These are phyloP conservation scores for Sisyra nigra DNA, from an alignment of 2,888 invertebrate species.

Conservation along the genomic window DNA sequence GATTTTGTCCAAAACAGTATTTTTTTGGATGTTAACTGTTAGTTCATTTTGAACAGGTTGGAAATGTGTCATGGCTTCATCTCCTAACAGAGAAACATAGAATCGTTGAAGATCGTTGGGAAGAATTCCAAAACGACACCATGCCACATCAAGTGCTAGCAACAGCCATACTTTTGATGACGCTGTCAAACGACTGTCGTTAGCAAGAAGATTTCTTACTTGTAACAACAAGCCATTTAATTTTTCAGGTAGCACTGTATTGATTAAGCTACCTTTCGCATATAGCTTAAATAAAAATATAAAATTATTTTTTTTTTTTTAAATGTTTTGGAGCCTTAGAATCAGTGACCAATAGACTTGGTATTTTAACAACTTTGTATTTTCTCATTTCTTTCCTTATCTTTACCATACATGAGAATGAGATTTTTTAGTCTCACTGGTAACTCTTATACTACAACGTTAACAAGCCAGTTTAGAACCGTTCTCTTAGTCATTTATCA, in stretches of 20 bases:
- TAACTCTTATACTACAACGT: too few relatives aligned
- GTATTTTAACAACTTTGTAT: neutral
- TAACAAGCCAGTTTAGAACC: too few relatives aligned
- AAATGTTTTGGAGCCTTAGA: neutral
- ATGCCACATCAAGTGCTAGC: conserved; percentile 25
- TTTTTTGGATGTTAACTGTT: conserved; percentile 20
- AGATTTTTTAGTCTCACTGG: too few relatives aligned
- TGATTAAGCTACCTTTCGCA: conserved; percentile 22
- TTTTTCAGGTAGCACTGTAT: conserved; percentile 17
- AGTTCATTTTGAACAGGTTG: conserved; percentile 15
- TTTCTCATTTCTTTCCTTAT: neutral
- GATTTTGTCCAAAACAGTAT: conserved; percentile 20
- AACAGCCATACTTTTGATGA: conserved; percentile 25
- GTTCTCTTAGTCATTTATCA: too few relatives aligned
- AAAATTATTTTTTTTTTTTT: conserved; percentile 6
- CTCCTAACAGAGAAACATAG: conserved; percentile 24
- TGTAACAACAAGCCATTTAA: conserved; percentile 22
- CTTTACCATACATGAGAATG: too few relatives aligned
- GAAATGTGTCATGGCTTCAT: conserved; percentile 20
- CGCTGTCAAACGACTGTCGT: conserved; percentile 20
- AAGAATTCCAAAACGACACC: conserved; percentile 22
- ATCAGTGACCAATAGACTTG: neutral
- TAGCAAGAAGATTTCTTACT: conserved; percentile 21
- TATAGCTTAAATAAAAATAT: conserved; percentile 21
- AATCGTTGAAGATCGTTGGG: conserved; percentile 23